Evolutionary conservation across 1,140 invertebrate genomes (phyloP).

Genomic region (Cataglyphis hispanica): DNA sequence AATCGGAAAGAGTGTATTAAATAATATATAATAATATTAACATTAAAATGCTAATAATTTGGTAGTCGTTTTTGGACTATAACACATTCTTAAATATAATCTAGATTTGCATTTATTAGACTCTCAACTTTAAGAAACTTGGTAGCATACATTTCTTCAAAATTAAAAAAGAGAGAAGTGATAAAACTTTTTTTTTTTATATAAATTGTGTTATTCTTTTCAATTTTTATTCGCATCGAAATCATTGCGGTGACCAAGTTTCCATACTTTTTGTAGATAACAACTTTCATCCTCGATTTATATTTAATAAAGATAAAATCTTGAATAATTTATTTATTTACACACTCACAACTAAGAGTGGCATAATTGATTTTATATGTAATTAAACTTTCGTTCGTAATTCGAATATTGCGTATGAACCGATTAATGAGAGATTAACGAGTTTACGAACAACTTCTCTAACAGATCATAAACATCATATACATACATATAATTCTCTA

Average conservation of each 20-base stretch:
- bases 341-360: background rate
- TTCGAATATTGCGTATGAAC: background rate
- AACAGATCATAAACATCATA: background rate
- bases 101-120: background rate
- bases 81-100: background rate
- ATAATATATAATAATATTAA: no score
- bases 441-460: background rate
- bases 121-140: background rate
- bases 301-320: background rate
- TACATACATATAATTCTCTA: background rate
- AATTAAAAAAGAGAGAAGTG: background rate
- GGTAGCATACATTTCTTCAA: background rate
- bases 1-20: no score
- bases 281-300: background rate
- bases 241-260: background rate
- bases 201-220: background rate
- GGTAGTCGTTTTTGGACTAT: no score
- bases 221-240: background rate
- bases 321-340: background rate
- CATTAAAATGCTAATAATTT: no score
- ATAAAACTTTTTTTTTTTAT: background rate
- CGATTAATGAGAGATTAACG: slow-evolving; percentile 22
- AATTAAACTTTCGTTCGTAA: background rate
- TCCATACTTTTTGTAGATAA: background rate
- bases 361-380: slow-evolving; percentile 3